Evolutionary conservation across 2,888 invertebrate species (phyloP).

Genomic region (Hedychridium roseum): DNA sequence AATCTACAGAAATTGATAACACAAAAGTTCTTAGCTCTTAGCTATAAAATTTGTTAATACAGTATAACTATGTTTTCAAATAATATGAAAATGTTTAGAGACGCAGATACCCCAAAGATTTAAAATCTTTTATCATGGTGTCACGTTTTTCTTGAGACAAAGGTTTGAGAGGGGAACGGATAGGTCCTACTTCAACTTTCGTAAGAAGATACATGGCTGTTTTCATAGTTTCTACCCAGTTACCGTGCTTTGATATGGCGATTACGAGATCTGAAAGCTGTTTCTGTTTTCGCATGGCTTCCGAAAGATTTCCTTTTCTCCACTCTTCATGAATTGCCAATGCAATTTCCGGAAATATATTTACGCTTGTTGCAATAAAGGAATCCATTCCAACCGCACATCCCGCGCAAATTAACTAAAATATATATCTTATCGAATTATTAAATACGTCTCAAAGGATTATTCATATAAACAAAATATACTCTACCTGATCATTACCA

Average conservation of each 20-base stretch:
- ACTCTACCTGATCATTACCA: slow-evolving; percentile 73
- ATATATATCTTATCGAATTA: slow-evolving; percentile 23
- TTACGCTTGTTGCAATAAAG: slow-evolving; percentile 75
- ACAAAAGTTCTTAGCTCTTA: not conserved
- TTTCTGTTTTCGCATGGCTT: slow-evolving; percentile 68
- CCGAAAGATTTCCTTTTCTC: slow-evolving; percentile 63
- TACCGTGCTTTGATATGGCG: slow-evolving; percentile 62
- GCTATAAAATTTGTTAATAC: not conserved
- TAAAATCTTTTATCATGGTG: slow-evolving; percentile 52
- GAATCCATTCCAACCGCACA: slow-evolving; percentile 76
- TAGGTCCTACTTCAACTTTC: slow-evolving; percentile 71
- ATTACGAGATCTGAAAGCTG: slow-evolving; percentile 53
- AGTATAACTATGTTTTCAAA: slow-evolving; percentile 6
- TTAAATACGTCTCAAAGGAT: not conserved
- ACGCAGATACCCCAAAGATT: slow-evolving; percentile 18
- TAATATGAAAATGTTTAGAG: too few relatives aligned
- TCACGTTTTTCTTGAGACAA: slow-evolving; percentile 63
- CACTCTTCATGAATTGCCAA: slow-evolving; percentile 68
- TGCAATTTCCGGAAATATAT: slow-evolving; percentile 71
- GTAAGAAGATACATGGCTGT: slow-evolving; percentile 71
- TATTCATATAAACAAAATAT: not conserved
- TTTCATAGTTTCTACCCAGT: slow-evolving; percentile 78
- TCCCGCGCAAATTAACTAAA: slow-evolving; percentile 73
- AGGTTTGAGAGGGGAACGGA: slow-evolving; percentile 68
- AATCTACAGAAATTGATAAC: not conserved